These are phyloP conservation scores for Danio albolineatus DNA, from an alignment of 2,797 vertebrate species.

Conservation along the genomic window DNA sequence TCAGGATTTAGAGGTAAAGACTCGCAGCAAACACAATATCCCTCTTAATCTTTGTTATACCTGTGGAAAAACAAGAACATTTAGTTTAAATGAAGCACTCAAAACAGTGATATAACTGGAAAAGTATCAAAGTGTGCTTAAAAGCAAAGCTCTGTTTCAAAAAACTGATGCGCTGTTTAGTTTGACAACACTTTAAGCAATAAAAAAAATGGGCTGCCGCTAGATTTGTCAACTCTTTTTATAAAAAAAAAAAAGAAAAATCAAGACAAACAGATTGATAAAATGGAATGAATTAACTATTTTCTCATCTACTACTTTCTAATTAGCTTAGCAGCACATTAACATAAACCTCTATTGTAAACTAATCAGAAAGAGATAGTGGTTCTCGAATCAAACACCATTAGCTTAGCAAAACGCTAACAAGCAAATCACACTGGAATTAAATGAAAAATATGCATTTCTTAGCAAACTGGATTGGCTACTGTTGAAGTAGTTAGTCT, in stretches of 20 bases:
- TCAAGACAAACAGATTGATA: too few relatives aligned
- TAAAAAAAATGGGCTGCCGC: not conserved
- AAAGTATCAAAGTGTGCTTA: not conserved
- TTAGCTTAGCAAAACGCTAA: too few relatives aligned
- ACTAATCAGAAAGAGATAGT: too few relatives aligned
- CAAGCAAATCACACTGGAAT: too few relatives aligned
- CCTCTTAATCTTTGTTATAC: conserved; percentile 98
- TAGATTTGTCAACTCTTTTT: not conserved
- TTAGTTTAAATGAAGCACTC: not conserved
- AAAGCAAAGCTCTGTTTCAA: not conserved
- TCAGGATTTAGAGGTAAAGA: conserved; percentile 87
- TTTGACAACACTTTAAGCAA: not conserved
- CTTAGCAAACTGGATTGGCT: too few relatives aligned
- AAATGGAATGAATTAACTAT: too few relatives aligned
- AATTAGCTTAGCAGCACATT: not conserved
- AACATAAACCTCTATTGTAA: not conserved
- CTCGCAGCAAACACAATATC: conserved; percentile 99
- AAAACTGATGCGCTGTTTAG: not conserved
- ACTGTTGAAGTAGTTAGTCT: too few relatives aligned
- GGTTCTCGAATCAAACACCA: too few relatives aligned
- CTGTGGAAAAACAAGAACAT: conserved; percentile 69
- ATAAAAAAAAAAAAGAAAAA: too few relatives aligned
- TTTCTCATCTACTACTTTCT: too few relatives aligned
- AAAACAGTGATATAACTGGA: not conserved
- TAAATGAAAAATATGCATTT: too few relatives aligned